Percentiles rank a stretch among this genome's conserved stretches.
Conservation (phyloP, 2,888 invertebrate genomes). For the Epinotia nisella region DNA sequence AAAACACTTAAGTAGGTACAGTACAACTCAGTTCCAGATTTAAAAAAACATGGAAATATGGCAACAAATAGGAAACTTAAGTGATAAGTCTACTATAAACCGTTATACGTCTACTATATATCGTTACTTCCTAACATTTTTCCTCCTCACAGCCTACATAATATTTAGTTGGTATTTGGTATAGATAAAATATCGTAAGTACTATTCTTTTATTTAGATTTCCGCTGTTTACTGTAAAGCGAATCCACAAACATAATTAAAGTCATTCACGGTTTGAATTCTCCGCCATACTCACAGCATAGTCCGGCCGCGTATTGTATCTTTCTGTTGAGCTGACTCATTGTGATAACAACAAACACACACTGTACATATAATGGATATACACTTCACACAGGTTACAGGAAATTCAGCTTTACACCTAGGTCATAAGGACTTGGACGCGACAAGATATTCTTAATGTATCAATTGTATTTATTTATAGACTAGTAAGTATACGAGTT, state of each 20-base stretch:
- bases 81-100: too few species aligned
- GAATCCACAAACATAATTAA: constrained; percentile 28
- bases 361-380: not conserved
- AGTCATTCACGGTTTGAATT: constrained; percentile 49
- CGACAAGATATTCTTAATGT: not conserved
- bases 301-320: constrained; percentile 78
- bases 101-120: too few species aligned
- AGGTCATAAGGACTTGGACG: not conserved
- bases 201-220: too few species aligned
- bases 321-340: constrained; percentile 61
- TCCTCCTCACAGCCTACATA: too few species aligned
- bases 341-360: constrained; percentile 42
- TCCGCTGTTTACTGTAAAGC: too few species aligned
- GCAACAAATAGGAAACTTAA: too few species aligned
- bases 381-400: not conserved
- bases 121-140: too few species aligned
- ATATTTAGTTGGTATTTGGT: too few species aligned
- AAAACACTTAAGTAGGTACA: too few species aligned
- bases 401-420: not conserved
- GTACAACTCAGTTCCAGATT: too few species aligned
- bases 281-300: constrained; percentile 70
- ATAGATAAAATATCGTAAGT: too few species aligned
- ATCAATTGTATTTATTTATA: constrained; percentile 23
- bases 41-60: too few species aligned
- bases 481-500: constrained; percentile 5